Conservation (phyloP, 2,888 invertebrate species). For the Callyntrura sp. region DNA sequence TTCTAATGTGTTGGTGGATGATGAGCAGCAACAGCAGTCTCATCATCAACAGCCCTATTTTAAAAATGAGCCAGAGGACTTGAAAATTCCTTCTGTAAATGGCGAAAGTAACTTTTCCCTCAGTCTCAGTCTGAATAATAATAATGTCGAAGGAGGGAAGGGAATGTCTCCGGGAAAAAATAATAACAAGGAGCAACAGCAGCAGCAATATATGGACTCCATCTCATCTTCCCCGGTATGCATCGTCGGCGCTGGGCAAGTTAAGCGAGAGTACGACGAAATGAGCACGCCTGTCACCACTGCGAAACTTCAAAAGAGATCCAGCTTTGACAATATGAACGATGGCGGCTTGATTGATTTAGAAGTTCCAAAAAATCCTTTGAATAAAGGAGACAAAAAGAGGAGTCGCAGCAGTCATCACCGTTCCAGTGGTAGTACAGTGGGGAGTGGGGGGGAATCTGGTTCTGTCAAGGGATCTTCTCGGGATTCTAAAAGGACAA, state of each 20-base stretch:
- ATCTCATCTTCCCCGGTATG: slow-evolving; percentile 60
- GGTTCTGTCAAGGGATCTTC: slow-evolving; percentile 62
- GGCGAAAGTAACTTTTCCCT: slow-evolving; percentile 72
- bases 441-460: slow-evolving; percentile 39
- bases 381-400: slow-evolving; percentile 63
- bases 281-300: slow-evolving; percentile 26
- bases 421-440: neutral
- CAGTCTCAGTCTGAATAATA: slow-evolving; percentile 75
- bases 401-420: slow-evolving; percentile 64
- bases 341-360: slow-evolving; percentile 76
- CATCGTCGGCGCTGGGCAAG: slow-evolving; percentile 35
- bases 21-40: slow-evolving; percentile 55
- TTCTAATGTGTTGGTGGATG: slow-evolving; percentile 49
- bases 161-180: slow-evolving; percentile 61
- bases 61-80: slow-evolving; percentile 72
- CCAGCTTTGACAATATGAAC: slow-evolving; percentile 74
- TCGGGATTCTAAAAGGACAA: slow-evolving; percentile 76
- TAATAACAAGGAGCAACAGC: slow-evolving; percentile 52
- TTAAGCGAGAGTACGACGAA: slow-evolving; percentile 65
- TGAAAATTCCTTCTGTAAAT: slow-evolving; percentile 70
- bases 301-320: slow-evolving; percentile 67
- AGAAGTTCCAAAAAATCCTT: slow-evolving; percentile 70
- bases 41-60: slow-evolving; percentile 51
- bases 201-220: slow-evolving; percentile 50
- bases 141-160: slow-evolving; percentile 75